phyloP scores from a whole-genome alignment of 1,140 invertebrate genomes.

The Sinonovacula constricta region DNA sequence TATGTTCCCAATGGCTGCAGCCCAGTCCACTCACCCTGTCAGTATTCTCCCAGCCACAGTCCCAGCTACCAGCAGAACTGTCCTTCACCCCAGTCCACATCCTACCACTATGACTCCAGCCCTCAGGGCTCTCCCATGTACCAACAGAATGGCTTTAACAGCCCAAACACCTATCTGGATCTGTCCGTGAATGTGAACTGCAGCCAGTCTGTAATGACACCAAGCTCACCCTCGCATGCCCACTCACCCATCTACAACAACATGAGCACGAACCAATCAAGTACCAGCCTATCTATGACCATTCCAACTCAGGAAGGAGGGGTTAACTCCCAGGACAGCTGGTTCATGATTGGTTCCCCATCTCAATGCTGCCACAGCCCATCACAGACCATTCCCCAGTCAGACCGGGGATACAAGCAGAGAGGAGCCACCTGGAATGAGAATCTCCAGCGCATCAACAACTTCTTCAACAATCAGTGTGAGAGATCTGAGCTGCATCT shows the following conservation, averaged over 20 bases:
- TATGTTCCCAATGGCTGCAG: constrained; percentile 42
- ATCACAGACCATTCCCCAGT: constrained; percentile 40
- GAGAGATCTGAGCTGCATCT: constrained; percentile 35
- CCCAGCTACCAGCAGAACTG: constrained; percentile 28
- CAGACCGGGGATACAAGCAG: constrained; percentile 33
- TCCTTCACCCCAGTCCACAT: constrained; percentile 25
- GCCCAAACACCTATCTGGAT: constrained; percentile 43
- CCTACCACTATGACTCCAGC: constrained; percentile 34
- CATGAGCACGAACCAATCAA: constrained; percentile 17
- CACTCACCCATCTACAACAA: constrained; percentile 22
- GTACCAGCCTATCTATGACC: constrained; percentile 39
- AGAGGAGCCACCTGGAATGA: constrained; percentile 9
- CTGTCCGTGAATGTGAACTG: constrained; percentile 35
- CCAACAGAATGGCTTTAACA: no score
- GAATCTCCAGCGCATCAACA: constrained; percentile 39
- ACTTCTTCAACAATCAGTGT: constrained; percentile 22
- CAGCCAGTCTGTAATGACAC: neutral
- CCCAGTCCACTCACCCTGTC: constrained; percentile 10
- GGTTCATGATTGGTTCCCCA: constrained; percentile 46
- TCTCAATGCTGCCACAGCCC: constrained; percentile 39
- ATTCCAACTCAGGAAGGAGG: constrained; percentile 52
- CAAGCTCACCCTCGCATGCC: constrained; percentile 12
- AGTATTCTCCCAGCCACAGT: constrained; percentile 42
- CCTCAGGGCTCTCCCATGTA: constrained; percentile 28
- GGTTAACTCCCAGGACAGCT: constrained; percentile 46